Evolutionary conservation across 2,797 vertebrate genomes (phyloP), one percentile per base, ranked within the genome.

Genomic region (Decapterus maruadsi): DNA sequence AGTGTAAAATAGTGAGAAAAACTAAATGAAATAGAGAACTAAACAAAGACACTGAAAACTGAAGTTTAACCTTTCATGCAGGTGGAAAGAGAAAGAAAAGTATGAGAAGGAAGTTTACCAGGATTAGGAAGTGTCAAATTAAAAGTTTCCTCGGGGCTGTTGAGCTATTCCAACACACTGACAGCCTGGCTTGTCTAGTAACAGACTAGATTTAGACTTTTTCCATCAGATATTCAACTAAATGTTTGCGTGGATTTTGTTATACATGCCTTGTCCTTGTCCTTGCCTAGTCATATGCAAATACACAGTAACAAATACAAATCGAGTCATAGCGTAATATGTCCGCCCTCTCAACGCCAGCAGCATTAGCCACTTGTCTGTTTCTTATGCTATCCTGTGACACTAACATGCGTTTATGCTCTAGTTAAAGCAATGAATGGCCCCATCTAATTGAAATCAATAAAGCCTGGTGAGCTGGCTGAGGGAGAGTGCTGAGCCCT

Each of bases 341-440:
- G 34, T 78, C 43, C 81, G 1, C 61, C 54, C 11, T 58, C 29
- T 75, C 50, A 36, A 22, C 38, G 68, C 31, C 69, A 68, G 38
- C 60, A 56, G 68, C 51, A 9, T 2, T 40, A n/a, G 20, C 64
- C 65, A 72, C 76, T 69, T 81, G 57, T 85, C 75, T 58, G 57
- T 75, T 82, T 83, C 80, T 79, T 87, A 68, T 86, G 84, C 79
- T 83, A 8, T 75, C 69, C 68, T 53, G 83, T 90, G 91, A 88
- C 86, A 85, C 69, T 79, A 80, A 86, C 81, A 90, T 81, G 82
- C 72, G 68, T 91, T 91, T 89, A 91, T 90, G 86, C 72, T 85
- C 89, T 83, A 83, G 86, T 94, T 93, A 90, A 92, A 90, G 90
- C 83, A 76, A 87, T 87, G 85, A 93, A 93, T 86, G 84, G 89